Percentiles rank a stretch among this genome's conserved stretches.
Evolutionary conservation across 2,888 invertebrate species (phyloP).

Genomic region (Drosophila barbarae): DNA sequence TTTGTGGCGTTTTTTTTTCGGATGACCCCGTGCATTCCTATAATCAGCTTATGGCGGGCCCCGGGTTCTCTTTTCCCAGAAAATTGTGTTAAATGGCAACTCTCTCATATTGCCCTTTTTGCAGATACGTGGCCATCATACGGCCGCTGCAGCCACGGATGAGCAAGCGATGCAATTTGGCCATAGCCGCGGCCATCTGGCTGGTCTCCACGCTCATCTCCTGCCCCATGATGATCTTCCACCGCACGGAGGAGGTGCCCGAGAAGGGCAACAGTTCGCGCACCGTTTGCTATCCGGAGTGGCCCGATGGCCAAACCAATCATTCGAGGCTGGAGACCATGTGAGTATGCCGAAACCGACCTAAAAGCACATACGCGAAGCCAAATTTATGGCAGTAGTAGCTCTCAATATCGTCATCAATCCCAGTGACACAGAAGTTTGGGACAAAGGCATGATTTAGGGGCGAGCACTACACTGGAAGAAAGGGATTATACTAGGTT

Average conservation of each 20-base stretch:
- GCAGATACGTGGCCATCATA: slow-evolving; percentile 96
- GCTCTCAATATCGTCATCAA: slow-evolving; percentile 2
- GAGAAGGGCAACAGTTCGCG: slow-evolving; percentile 82
- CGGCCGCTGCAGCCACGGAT: slow-evolving; percentile 93
- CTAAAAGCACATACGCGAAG: neutral
- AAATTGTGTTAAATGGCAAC: slow-evolving; percentile 32
- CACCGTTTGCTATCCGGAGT: slow-evolving; percentile 90
- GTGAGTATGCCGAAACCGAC: slow-evolving; percentile 82
- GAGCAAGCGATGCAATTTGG: slow-evolving; percentile 90
- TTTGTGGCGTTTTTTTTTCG: slow-evolving; percentile 3
- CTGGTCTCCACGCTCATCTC: slow-evolving; percentile 87
- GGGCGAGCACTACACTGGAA: neutral
- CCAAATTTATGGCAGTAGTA: neutral
- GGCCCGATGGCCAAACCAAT: slow-evolving; percentile 90
- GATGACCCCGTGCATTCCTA: slow-evolving; percentile 16
- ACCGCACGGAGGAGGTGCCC: slow-evolving; percentile 84
- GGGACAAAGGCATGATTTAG: neutral
- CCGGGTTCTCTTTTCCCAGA: neutral
- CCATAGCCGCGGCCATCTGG: slow-evolving; percentile 93
- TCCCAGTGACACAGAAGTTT: neutral
- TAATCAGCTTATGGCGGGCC: slow-evolving; percentile 26
- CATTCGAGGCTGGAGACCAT: slow-evolving; percentile 86
- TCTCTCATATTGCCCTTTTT: slow-evolving; percentile 1
- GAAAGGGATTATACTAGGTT: neutral
- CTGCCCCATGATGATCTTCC: slow-evolving; percentile 91